Evolutionary conservation across 2,113 vertebrate species (phyloP), one percentile per base, ranked within the genome.

Genomic region (Proteles cristata): DNA sequence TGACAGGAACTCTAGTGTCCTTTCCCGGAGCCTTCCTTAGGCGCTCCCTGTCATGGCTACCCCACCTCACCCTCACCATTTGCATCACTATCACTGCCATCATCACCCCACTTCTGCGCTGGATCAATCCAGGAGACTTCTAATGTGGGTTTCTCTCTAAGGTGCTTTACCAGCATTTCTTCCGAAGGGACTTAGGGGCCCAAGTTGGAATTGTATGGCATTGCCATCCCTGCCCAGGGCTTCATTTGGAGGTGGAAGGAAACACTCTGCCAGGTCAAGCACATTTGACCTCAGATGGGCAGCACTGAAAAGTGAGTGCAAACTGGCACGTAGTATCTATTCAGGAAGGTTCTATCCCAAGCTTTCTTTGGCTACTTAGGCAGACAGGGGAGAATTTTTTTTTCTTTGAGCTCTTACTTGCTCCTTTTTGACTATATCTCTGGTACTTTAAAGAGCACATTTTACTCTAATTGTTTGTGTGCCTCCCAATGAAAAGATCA

Each of bases 61-160:
- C 17, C 17, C 25, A 2, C 16, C 11, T 84, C 2, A n/a, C 8
- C 10, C 17, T 26, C 35, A 2, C 15, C 10, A 5, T 25, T 28
- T 53, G 0, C 2, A 23, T 63, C 39, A 21, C 15, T 8, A 35
- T 4, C 21, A 0, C 33, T 3, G 1, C 25, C 21, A 11, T 7
- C 48, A 23, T 25, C 17, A 21, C 45, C 55, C 48, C 5, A 28
- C 7, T 83, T 90, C 50, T 95, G 81, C 43, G 11, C 8, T 39
- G 16, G 12, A 0, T 45, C 12, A 81, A 4, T 66, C 48, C 71
- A 31, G 19, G 31, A 61, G 45, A 61, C 17, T 55, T 77, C 17
- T 53, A 26, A 50, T 53, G 19, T 48, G 90, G 26, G 16, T 69
- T 69, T 91, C 55, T 4, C n/a, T 33, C 25, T 1, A 0, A 48